A percentile compares a stretch with the other conserved stretches of the same genome.
Conservation (phyloP, 2,888 invertebrate genomes). For the Charanyca ferruginea region DNA sequence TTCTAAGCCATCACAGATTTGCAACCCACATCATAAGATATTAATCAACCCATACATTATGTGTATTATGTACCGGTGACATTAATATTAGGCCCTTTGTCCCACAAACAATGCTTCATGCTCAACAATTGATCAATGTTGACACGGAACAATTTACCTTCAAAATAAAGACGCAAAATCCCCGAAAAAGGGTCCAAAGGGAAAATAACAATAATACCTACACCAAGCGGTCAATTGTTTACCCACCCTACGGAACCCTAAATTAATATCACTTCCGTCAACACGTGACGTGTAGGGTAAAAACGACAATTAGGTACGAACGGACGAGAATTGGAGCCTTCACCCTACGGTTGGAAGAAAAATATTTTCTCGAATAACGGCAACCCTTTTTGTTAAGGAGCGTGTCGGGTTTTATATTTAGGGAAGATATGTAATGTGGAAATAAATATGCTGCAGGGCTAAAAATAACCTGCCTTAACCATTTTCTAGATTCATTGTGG, state of each 20-base stretch:
- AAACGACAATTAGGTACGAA: constrained; percentile 66
- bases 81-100: constrained; percentile 59
- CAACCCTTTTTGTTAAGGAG: constrained; percentile 58
- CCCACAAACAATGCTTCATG: constrained; percentile 50
- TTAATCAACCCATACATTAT: constrained; percentile 52
- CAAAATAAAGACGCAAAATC: constrained; percentile 65
- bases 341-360: constrained; percentile 58
- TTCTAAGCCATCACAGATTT: constrained; percentile 25
- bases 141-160: constrained; percentile 63
- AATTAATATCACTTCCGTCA: constrained; percentile 87
- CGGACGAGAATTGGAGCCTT: constrained; percentile 55
- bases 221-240: constrained; percentile 78
- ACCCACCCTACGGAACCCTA: constrained; percentile 80
- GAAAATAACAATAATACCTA: constrained; percentile 71
- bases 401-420: constrained; percentile 53
- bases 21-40: constrained; percentile 36
- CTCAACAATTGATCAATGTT: constrained; percentile 64
- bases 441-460: constrained; percentile 47
- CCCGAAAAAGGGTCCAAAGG: constrained; percentile 59
- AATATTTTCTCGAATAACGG: constrained; percentile 65
- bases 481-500: neutral
- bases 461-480: constrained; percentile 3
- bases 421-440: constrained; percentile 42
- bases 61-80: constrained; percentile 32
- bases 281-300: constrained; percentile 80